phyloP scores from a whole-genome alignment of 2,797 vertebrate genomes.

The Pagetopsis macropterus region DNA sequence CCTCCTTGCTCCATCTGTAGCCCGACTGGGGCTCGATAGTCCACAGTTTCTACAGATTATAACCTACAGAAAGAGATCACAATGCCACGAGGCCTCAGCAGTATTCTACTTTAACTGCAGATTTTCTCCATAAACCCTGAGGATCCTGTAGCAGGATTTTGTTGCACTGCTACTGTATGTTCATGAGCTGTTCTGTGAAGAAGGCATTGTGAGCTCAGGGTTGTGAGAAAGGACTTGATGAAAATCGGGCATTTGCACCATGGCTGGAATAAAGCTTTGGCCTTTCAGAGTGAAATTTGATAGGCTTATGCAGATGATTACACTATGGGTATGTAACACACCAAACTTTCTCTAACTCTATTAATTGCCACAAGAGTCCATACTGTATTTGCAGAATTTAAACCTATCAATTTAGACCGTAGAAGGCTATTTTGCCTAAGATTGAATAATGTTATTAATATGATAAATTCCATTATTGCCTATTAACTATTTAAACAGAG shows the following conservation, averaged over 20 bases:
- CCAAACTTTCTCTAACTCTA: slow-evolving; percentile 55
- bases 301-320: slow-evolving; percentile 73
- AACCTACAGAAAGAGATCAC: slow-evolving; percentile 59
- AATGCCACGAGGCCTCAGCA: slow-evolving; percentile 63
- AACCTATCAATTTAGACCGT: slow-evolving; percentile 44
- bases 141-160: slow-evolving; percentile 63
- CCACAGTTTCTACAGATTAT: slow-evolving; percentile 75
- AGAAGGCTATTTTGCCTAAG: slow-evolving; percentile 39
- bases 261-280: slow-evolving; percentile 51
- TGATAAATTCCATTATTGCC: slow-evolving; percentile 58
- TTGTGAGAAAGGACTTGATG: slow-evolving; percentile 49
- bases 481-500: slow-evolving; percentile 63
- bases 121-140: slow-evolving; percentile 65
- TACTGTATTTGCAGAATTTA: slow-evolving; percentile 49
- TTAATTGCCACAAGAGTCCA: slow-evolving; percentile 43
- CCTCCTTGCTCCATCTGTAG: slow-evolving; percentile 66
- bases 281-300: slow-evolving; percentile 67
- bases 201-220: slow-evolving; percentile 53
- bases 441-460: slow-evolving; percentile 61
- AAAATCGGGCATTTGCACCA: slow-evolving; percentile 59
- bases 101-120: slow-evolving; percentile 64
- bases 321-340: slow-evolving; percentile 43
- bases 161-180: slow-evolving; percentile 52
- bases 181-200: slow-evolving; percentile 50
- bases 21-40: slow-evolving; percentile 58